A percentile compares a stretch with the other conserved stretches of the same genome.
Evolutionary conservation across 2,888 invertebrate species (phyloP).

Genomic region (Odontothrips loti): DNA sequence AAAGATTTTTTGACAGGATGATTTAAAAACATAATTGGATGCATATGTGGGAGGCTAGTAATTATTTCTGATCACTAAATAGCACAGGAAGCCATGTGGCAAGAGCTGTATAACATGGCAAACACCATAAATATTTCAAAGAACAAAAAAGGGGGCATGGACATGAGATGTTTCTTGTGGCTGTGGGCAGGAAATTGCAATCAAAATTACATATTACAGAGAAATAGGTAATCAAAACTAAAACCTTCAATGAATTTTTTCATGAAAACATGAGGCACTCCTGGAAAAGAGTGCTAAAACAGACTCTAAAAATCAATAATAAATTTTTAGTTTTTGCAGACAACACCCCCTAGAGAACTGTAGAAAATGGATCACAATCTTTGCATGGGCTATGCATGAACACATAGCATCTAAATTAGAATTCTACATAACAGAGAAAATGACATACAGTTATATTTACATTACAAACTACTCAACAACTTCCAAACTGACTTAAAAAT

Average conservation of each 20-base stretch:
- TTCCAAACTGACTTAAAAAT: background rate
- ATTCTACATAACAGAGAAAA: background rate
- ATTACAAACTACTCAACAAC: slow-evolving; percentile 2
- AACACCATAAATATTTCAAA: background rate
- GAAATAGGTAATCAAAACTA: background rate
- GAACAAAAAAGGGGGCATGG: background rate
- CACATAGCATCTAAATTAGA: background rate
- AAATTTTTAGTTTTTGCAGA: background rate
- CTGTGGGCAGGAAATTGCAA: background rate
- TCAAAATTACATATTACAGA: background rate
- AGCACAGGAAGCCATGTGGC: background rate
- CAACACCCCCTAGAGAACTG: background rate
- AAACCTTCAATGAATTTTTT: background rate
- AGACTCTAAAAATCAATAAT: background rate
- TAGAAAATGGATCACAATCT: background rate
- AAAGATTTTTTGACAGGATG: background rate
- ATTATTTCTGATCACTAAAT: background rate
- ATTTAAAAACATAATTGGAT: too few species aligned
- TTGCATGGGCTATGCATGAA: background rate
- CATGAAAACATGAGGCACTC: too few species aligned
- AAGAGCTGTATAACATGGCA: background rate
- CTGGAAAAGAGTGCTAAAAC: background rate
- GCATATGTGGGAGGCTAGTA: background rate
- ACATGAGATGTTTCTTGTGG: background rate
- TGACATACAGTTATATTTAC: too few species aligned